A percentile compares a stretch with the other conserved stretches of the same genome.
Conservation (phyloP, 1,140 invertebrate genomes). For the Drosophila tsacasi region DNA sequence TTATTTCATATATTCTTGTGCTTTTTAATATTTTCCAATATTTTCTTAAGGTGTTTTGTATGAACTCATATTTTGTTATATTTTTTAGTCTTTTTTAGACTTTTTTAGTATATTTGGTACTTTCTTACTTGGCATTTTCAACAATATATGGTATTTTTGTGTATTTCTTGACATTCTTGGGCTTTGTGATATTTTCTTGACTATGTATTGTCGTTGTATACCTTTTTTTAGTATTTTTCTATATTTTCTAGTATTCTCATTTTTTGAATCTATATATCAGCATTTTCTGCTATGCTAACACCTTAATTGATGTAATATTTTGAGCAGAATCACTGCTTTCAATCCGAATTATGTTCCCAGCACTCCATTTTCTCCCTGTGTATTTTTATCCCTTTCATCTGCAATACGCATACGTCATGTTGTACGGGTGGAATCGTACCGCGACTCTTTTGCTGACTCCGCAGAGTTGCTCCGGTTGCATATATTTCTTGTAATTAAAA, state of each 20-base stretch:
- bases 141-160: too few species aligned
- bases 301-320: neutral
- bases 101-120: too few species aligned
- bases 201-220: too few species aligned
- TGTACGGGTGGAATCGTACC: constrained; percentile 45
- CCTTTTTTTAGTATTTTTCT: neutral
- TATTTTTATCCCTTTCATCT: constrained; percentile 29
- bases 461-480: constrained; percentile 62
- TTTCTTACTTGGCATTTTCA: too few species aligned
- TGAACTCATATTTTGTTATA: neutral
- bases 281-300: too few species aligned
- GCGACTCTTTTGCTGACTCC: constrained; percentile 69
- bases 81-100: neutral
- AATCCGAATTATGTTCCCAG: neutral
- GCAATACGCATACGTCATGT: constrained; percentile 78
- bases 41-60: too few species aligned
- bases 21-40: neutral
- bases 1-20: neutral
- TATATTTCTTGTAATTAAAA: constrained; percentile 84
- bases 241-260: neutral
- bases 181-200: neutral
- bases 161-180: neutral
- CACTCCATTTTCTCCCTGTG: neutral
- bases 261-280: too few species aligned
- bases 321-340: neutral